Evolutionary conservation across 2,888 invertebrate genomes (phyloP).

Genomic region (Sphinx pinastri): DNA sequence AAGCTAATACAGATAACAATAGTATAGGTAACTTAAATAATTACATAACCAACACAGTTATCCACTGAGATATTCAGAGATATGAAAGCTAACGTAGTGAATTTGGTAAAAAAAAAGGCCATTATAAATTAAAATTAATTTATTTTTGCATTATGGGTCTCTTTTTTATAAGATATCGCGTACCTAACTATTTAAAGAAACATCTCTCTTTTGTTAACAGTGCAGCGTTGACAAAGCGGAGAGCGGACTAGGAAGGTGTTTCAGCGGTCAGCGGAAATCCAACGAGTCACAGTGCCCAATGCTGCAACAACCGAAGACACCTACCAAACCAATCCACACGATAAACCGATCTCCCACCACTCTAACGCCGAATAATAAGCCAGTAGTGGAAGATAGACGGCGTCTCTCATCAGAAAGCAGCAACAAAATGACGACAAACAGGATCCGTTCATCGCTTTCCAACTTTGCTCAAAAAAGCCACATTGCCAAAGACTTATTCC

Average conservation of each 20-base stretch:
- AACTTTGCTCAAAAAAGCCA: constrained; percentile 80
- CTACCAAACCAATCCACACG: constrained; percentile 77
- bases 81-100: background rate
- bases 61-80: background rate
- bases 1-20: too few species aligned
- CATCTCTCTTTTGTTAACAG: constrained; percentile 67
- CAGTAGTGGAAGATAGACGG: constrained; percentile 61
- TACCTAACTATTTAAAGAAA: background rate
- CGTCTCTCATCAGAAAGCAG: constrained; percentile 71
- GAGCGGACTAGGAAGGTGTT: constrained; percentile 85
- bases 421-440: constrained; percentile 68
- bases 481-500: constrained; percentile 76
- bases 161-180: too few species aligned
- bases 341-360: constrained; percentile 70
- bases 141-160: too few species aligned
- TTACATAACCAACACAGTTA: too few species aligned
- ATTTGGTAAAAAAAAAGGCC: background rate
- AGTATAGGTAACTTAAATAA: too few species aligned
- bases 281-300: constrained; percentile 91
- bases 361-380: constrained; percentile 75
- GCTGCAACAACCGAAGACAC: constrained; percentile 82
- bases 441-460: constrained; percentile 76
- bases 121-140: too few species aligned
- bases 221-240: constrained; percentile 86
- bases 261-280: constrained; percentile 87